Conservation (phyloP, 1,140 invertebrate genomes). For the Drosophila punjabiensis region DNA sequence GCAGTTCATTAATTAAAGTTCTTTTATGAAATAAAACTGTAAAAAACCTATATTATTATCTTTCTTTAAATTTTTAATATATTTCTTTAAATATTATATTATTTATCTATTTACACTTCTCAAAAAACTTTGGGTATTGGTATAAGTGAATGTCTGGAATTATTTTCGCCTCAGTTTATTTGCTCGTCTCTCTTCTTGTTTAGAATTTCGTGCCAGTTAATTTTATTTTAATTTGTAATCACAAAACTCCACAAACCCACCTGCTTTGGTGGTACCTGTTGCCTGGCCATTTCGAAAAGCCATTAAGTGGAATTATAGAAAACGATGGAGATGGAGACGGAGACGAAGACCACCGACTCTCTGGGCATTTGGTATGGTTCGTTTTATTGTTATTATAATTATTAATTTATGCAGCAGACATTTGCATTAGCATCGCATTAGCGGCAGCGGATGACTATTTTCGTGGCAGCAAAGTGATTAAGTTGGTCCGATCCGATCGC, state of each 20-base stretch:
- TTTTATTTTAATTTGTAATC: background rate
- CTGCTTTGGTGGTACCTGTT: background rate
- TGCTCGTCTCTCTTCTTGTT: background rate
- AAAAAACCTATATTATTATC: no score
- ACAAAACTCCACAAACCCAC: background rate
- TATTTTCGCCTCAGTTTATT: background rate
- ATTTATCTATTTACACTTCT: no score
- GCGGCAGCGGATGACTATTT: slow-evolving; percentile 36
- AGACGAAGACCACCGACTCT: background rate
- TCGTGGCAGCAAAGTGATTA: slow-evolving; percentile 44
- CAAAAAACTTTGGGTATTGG: background rate
- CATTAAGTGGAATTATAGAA: slow-evolving; percentile 56
- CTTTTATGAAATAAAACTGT: no score
- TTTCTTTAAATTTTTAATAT: no score
- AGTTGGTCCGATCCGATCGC: slow-evolving; percentile 37
- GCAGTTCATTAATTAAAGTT: no score
- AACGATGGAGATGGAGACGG: background rate
- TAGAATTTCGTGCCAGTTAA: slow-evolving; percentile 7
- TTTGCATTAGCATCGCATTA: slow-evolving; percentile 76
- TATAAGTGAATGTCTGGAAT: no score
- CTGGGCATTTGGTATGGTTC: slow-evolving; percentile 13
- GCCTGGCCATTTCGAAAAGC: slow-evolving; percentile 34
- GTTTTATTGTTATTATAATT: slow-evolving; percentile 71
- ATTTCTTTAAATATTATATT: no score
- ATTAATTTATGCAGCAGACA: slow-evolving; percentile 83